A percentile compares a stretch with the other conserved stretches of the same genome.
phyloP scores from a whole-genome alignment of 2,113 vertebrate species.

The Microcebus ravelobensis region DNA sequence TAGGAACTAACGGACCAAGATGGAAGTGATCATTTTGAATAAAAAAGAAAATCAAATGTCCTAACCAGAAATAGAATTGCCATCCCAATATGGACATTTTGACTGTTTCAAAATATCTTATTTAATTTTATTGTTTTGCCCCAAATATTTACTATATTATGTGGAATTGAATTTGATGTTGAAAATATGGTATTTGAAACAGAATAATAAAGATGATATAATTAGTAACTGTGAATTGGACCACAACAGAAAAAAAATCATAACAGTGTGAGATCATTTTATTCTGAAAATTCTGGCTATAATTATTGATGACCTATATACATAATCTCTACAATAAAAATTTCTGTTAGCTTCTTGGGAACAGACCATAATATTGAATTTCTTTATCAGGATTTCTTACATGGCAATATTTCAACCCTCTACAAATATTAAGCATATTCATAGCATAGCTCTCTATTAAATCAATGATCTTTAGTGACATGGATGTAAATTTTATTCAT shows the following conservation, averaged over 20 bases:
- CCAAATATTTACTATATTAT: not conserved
- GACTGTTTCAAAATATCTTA: not conserved
- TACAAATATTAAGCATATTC: not conserved
- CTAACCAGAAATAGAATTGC: not conserved
- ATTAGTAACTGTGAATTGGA: not conserved
- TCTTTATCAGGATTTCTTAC: not conserved
- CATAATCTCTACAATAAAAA: not conserved
- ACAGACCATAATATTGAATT: not conserved
- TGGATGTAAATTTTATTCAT: not conserved
- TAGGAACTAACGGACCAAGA: not conserved
- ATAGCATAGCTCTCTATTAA: not conserved
- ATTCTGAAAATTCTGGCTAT: not conserved
- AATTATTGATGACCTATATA: not conserved
- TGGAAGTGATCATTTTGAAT: not conserved
- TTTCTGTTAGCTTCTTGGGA: conserved; percentile 1
- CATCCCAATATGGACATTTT: not conserved
- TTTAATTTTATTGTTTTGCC: not conserved
- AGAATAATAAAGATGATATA: conserved; percentile 2
- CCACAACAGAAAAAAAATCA: not conserved
- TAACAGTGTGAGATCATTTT: not conserved
- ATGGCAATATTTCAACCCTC: not conserved
- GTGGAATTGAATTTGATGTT: not conserved
- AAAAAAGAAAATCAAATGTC: not conserved
- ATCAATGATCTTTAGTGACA: not conserved
- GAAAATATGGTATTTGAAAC: not conserved